These are phyloP conservation scores for Pseudanteris insignis DNA, from an alignment of 2,888 invertebrate species.

Conservation along the genomic window DNA sequence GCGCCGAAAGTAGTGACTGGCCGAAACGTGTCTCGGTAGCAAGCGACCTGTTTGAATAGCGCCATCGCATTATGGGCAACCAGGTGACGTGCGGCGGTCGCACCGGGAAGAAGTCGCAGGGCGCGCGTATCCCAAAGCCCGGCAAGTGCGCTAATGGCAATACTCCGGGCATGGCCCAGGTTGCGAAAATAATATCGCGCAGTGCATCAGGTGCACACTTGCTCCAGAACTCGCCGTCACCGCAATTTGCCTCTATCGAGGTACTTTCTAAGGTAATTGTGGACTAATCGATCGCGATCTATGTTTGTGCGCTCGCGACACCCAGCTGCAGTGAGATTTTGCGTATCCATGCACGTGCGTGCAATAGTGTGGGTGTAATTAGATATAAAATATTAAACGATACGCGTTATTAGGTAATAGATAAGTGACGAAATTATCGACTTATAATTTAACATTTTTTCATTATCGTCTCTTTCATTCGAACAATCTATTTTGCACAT, in stretches of 20 bases:
- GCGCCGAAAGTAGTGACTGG: no score
- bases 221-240: conserved; percentile 11
- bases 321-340: background rate
- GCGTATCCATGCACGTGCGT: background rate
- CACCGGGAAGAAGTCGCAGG: conserved; percentile 7
- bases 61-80: conserved; percentile 16
- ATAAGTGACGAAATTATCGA: no score
- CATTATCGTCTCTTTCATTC: no score
- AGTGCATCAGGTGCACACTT: conserved; percentile 25
- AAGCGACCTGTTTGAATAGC: no score
- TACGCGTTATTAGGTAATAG: no score
- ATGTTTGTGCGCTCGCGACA: background rate
- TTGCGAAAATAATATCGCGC: conserved; percentile 29
- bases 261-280: conserved; percentile 29
- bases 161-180: conserved; percentile 14
- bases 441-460: no score
- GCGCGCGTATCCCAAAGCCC: conserved; percentile 6
- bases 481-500: no score
- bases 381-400: no score
- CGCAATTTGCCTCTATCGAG: conserved; percentile 30
- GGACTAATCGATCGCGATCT: background rate
- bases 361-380: conserved; percentile 1
- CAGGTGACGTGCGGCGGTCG: conserved; percentile 20
- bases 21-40: no score
- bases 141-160: conserved; percentile 14